Conservation (phyloP, 2,888 invertebrate species). For the Hymenopus coronatus region DNA sequence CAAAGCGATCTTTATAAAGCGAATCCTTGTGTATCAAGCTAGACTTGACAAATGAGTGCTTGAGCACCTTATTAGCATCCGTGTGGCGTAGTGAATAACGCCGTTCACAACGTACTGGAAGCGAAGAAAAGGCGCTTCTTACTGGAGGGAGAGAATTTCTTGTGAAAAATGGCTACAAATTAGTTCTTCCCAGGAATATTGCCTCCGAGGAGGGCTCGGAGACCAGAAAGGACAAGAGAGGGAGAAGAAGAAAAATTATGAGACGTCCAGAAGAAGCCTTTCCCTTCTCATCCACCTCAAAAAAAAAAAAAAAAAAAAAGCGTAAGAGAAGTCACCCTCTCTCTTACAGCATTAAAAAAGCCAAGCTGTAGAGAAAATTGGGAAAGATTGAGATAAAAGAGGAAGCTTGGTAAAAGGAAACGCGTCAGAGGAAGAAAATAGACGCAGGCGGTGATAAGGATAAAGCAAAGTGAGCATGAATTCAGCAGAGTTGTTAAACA, state of each 20-base stretch:
- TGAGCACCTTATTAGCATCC: background rate
- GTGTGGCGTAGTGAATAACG: background rate
- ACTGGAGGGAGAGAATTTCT: too few relatives aligned
- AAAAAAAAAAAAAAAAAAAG: too few relatives aligned
- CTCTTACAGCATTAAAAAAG: background rate
- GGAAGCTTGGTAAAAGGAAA: background rate
- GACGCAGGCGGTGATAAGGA: background rate
- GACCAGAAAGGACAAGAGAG: background rate
- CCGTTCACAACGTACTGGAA: background rate
- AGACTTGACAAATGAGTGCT: background rate
- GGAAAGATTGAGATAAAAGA: background rate
- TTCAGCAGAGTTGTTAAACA: background rate
- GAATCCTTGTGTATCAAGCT: background rate
- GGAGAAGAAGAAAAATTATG: background rate
- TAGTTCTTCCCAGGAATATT: background rate
- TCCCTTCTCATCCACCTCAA: too few relatives aligned
- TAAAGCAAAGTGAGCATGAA: background rate
- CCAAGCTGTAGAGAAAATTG: background rate
- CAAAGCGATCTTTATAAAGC: background rate
- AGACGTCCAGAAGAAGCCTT: background rate
- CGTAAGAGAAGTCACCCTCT: background rate
- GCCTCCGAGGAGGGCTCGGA: background rate
- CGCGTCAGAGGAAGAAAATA: background rate
- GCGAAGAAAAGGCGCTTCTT: too few relatives aligned
- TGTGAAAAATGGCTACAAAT: constrained; percentile 3